Evolutionary conservation across 2,797 vertebrate species (phyloP), one percentile per base, ranked within the genome.

Genomic region (Avahi laniger): DNA sequence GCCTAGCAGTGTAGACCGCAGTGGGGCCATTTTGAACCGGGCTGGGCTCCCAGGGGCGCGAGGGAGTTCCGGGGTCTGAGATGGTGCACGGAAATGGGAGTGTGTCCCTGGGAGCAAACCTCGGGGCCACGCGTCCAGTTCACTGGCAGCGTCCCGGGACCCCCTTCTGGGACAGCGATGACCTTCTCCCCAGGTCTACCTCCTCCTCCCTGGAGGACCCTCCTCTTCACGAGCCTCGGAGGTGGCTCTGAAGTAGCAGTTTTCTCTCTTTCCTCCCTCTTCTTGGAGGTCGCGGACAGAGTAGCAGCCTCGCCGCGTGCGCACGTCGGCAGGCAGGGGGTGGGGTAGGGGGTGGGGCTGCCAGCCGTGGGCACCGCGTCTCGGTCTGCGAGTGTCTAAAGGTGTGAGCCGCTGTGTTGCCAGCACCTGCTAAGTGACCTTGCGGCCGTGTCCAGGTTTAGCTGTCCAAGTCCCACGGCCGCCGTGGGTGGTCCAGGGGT

Each of bases 81-180:
- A 7, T 13, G 46, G 59, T 26, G 28, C 52, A 12, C 12, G 8
- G 33, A 2, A 0, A 38, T 5, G 5, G 41, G 35, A 24, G 5
- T 43, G 15, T 22, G 38, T 7, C 43, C 43, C 59, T 33, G 35
- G 57, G 59, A 75, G 33, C 8, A 48, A 48, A 18, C 52, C 50
- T 59, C 41, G 6, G 0, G 2, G n/a, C 14, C 10, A 38, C 1
- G 3, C 1, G 0, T 41, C 63, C 7, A 9, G 11, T 63, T 65
- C 73, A 26, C 35, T 14, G 1, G 52, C 15, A 6, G 48, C 7
- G 35, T 57, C 41, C 30, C n/a, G 17, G 28, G 33, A 14, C 50
- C 28, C 4, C 11, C 4, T 0, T 15, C 24, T 1, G 33, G 65
- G 63, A 35, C 18, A 59, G 41, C 26, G 4, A 38, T 3, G 17